These are phyloP conservation scores for Solenopsis invicta DNA, from an alignment of 1,140 invertebrate species.

Conservation along the genomic window DNA sequence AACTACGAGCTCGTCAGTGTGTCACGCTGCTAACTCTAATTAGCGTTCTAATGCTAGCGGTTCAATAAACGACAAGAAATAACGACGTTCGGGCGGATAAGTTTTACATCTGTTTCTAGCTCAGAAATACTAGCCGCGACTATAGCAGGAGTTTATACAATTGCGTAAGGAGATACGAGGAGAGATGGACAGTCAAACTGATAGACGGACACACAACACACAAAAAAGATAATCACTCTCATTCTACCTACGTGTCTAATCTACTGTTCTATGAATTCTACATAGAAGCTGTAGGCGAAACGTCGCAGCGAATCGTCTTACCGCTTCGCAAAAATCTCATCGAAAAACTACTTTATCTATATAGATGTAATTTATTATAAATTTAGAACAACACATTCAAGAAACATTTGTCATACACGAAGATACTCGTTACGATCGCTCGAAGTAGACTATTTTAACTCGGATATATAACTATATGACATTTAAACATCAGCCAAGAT, in stretches of 20 bases:
- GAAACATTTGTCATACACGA: conserved; percentile 54
- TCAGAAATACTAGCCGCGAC: conserved; percentile 67
- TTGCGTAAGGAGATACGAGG: conserved; percentile 58
- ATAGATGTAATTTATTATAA: conserved; percentile 70
- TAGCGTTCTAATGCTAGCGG: conserved; percentile 73
- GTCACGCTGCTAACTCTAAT: conserved; percentile 73
- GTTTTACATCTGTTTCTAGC: conserved; percentile 59
- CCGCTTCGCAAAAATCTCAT: conserved; percentile 9
- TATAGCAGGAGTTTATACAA: conserved; percentile 65
- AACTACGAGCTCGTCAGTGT: conserved; percentile 71
- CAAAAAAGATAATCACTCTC: conserved; percentile 80
- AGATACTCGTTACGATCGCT: conserved; percentile 72
- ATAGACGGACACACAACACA: conserved; percentile 81
- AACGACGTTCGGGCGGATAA: conserved; percentile 61
- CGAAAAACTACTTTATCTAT: conserved; percentile 64
- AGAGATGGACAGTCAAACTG: conserved; percentile 65
- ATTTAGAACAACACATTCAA: conserved; percentile 70
- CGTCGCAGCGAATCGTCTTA: conserved; percentile 22
- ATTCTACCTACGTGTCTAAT: conserved; percentile 83
- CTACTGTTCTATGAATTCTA: conserved; percentile 82
- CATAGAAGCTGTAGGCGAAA: conserved; percentile 54
- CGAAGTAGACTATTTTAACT: conserved; percentile 68
- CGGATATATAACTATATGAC: conserved; percentile 75
- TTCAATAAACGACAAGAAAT: conserved; percentile 70
- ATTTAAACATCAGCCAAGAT: conserved; percentile 74